A percentile compares a stretch with the other conserved stretches of the same genome.
Evolutionary conservation across 1,140 invertebrate species (phyloP).

Genomic region (Plutomurus gul): DNA sequence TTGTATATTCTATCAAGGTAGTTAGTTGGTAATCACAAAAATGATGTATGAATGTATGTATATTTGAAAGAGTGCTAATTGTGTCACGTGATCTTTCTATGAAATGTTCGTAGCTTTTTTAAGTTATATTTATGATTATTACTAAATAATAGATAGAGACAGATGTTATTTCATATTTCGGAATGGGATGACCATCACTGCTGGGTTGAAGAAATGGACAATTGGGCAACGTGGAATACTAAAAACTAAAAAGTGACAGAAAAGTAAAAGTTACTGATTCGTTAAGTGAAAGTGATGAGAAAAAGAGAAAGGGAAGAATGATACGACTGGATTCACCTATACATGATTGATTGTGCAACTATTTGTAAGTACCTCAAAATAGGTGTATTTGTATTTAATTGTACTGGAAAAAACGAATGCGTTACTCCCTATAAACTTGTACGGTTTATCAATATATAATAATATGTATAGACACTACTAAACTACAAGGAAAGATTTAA

Average conservation of each 20-base stretch:
- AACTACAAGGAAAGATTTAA: too few species aligned
- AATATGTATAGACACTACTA: too few species aligned
- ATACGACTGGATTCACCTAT: too few species aligned
- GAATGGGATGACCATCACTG: background rate
- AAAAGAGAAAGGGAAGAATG: background rate
- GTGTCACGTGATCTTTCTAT: background rate
- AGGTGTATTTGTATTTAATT: too few species aligned
- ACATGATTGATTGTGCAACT: too few species aligned
- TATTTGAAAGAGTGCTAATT: background rate
- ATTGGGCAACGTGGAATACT: background rate
- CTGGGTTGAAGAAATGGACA: background rate
- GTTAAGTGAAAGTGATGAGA: background rate
- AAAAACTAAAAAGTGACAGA: background rate
- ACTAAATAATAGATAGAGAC: too few species aligned
- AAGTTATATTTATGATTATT: background rate
- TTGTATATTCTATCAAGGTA: too few species aligned
- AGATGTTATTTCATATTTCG: background rate
- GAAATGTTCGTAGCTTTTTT: background rate
- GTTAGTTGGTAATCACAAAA: too few species aligned
- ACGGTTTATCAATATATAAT: too few species aligned
- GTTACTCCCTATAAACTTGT: too few species aligned
- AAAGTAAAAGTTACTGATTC: background rate
- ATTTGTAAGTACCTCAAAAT: too few species aligned
- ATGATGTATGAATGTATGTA: background rate
- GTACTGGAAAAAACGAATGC: too few species aligned